Percentiles rank a stretch among this genome's conserved stretches.
Evolutionary conservation across 2,888 invertebrate genomes (phyloP).

Genomic region (Tetrapedia diversipes): DNA sequence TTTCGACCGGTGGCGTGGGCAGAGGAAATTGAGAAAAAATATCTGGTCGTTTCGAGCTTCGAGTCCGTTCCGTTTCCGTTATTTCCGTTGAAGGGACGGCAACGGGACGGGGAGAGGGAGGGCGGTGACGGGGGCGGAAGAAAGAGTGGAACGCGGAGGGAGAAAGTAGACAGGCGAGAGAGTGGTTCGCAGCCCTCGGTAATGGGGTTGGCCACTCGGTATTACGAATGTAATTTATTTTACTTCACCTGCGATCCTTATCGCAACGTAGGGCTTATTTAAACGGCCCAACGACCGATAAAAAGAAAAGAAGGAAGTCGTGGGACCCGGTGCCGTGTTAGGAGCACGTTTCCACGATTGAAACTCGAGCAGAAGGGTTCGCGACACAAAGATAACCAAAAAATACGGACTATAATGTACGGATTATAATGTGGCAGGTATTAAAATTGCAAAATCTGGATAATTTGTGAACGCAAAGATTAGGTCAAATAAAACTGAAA

Average conservation of each 20-base stretch:
- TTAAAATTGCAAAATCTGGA: no score
- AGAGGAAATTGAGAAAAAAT: conserved; percentile 59
- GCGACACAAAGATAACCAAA: no score
- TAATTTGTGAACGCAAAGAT: no score
- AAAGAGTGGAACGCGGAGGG: background rate
- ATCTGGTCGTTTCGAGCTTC: conserved; percentile 47
- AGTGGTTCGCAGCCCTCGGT: conserved; percentile 44
- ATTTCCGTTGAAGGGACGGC: conserved; percentile 49
- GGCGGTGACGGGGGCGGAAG: background rate
- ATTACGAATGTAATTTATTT: conserved; percentile 75
- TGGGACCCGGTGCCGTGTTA: conserved; percentile 1
- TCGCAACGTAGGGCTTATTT: conserved; percentile 69
- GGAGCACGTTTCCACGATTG: conserved; percentile 35
- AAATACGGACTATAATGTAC: no score
- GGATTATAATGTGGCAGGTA: no score
- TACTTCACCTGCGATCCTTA: conserved; percentile 71
- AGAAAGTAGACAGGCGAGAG: conserved; percentile 7
- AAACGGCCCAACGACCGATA: conserved; percentile 60
- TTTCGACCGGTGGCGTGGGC: conserved; percentile 18
- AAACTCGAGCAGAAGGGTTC: conserved; percentile 35
- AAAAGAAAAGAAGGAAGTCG: conserved; percentile 37
- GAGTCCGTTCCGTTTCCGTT: conserved; percentile 44
- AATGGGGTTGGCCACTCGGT: conserved; percentile 68
- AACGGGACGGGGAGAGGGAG: no score
- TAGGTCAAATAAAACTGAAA: no score